Evolutionary conservation across 2,113 vertebrate genomes (phyloP).

Genomic region (Bagarius yarrelli): DNA sequence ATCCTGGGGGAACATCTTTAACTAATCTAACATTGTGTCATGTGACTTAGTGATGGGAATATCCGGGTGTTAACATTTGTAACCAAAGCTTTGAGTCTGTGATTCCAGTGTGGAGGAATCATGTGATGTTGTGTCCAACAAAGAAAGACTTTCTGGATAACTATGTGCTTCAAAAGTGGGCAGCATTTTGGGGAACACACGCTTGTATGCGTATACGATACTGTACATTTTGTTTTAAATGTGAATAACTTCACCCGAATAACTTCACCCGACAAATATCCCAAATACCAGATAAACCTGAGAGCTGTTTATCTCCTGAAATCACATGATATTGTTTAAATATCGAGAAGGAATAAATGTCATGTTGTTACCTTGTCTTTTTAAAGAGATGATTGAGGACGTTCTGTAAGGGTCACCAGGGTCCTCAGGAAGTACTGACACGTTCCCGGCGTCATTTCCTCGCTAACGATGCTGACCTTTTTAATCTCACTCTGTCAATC

Average conservation of each 20-base stretch:
- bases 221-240: no score
- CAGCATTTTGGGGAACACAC: no score
- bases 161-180: no score
- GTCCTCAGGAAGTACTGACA: slow-evolving; percentile 43
- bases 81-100: no score
- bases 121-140: no score
- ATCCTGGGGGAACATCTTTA: no score
- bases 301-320: not conserved
- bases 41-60: no score
- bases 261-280: not conserved
- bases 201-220: no score
- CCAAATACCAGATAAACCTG: not conserved
- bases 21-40: no score
- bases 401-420: slow-evolving; percentile 21
- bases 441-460: slow-evolving; percentile 49
- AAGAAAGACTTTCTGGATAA: fast-evolving
- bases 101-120: no score
- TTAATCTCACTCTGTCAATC: slow-evolving; percentile 52
- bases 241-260: no score
- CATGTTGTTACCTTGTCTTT: slow-evolving; percentile 23
- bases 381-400: slow-evolving; percentile 39
- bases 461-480: slow-evolving; percentile 76
- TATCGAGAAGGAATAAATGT: not conserved
- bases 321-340: not conserved
- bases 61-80: no score